Evolutionary conservation across 92 coral and sea anemone species (phyloP).

Genomic region (Phymanthus crucifer): DNA sequence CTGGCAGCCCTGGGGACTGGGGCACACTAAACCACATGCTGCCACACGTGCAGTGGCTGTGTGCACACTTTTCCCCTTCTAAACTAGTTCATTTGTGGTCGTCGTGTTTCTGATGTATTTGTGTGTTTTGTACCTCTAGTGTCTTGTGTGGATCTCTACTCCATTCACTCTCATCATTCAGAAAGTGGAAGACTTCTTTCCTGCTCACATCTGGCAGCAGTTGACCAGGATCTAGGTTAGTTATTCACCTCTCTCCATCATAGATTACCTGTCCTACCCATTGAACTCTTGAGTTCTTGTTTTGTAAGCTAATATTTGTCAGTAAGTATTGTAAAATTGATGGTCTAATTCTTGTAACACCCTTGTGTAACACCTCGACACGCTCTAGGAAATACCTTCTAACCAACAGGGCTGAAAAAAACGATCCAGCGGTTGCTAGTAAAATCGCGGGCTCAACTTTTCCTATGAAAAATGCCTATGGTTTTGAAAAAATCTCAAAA

Average conservation of each 20-base stretch:
- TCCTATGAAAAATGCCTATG: no score
- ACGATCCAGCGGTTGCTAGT: no score
- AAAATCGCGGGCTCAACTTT: no score
- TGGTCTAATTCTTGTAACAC: not conserved
- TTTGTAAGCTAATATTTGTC: not conserved
- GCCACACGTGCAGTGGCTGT: no score
- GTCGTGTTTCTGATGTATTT: not conserved
- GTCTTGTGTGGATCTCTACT: slow-evolving; percentile 84
- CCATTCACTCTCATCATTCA: slow-evolving; percentile 93
- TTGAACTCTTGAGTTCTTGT: not conserved
- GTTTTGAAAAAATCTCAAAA: no score
- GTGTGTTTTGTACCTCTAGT: slow-evolving; percentile 42
- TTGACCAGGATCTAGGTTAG: slow-evolving; percentile 78
- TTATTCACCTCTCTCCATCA: not conserved
- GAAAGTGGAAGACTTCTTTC: slow-evolving; percentile 97
- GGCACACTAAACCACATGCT: no score
- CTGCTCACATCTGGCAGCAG: slow-evolving; percentile 99
- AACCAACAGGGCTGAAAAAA: no score
- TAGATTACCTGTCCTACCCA: no score
- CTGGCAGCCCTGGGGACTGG: no score
- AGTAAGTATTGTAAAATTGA: not conserved
- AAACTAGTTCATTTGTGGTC: no score
- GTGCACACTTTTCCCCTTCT: not conserved
- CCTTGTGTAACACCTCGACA: not conserved
- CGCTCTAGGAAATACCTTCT: not conserved